These are phyloP conservation scores for Bothrops jararaca DNA, from an alignment of 2,113 vertebrate species.

Conservation along the genomic window DNA sequence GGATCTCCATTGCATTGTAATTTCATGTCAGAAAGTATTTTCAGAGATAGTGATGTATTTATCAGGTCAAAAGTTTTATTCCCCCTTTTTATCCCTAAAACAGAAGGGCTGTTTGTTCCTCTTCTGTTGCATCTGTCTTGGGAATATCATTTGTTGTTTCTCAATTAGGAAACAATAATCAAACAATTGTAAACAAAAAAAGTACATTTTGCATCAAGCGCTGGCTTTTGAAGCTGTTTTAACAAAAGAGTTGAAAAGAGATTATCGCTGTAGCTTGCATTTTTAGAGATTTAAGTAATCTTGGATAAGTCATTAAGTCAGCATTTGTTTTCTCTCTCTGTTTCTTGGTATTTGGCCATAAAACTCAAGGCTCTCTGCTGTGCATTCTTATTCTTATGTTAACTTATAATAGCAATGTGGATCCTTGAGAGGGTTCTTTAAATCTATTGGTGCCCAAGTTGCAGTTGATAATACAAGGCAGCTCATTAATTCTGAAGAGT, in stretches of 20 bases:
- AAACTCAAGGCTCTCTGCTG: slow-evolving; percentile 1
- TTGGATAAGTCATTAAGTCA: slow-evolving; percentile 4
- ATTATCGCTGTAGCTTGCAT: not conserved
- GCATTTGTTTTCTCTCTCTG: not conserved
- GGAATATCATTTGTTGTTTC: slow-evolving; percentile 13
- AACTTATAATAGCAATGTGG: slow-evolving; percentile 12
- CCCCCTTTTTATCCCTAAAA: slow-evolving; percentile 5
- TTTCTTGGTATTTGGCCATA: not conserved
- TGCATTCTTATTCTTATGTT: not conserved
- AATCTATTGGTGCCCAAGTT: not conserved
- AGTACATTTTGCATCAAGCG: slow-evolving; percentile 21
- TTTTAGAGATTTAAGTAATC: not conserved
- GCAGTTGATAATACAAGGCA: slow-evolving; percentile 7
- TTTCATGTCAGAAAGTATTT: slow-evolving; percentile 41
- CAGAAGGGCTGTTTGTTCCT: not conserved
- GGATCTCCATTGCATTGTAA: slow-evolving; percentile 14
- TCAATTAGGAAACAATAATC: not conserved
- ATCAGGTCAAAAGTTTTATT: slow-evolving; percentile 23
- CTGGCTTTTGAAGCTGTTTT: slow-evolving; percentile 18
- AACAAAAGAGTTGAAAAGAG: slow-evolving; percentile 34
- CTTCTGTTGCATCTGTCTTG: not conserved
- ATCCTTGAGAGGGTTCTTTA: not conserved
- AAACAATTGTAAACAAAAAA: not conserved
- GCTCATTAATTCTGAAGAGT: not conserved
- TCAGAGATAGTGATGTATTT: slow-evolving; percentile 41